phyloP scores from a whole-genome alignment of 2,888 invertebrate species.

The Drosophila mercatorum region DNA sequence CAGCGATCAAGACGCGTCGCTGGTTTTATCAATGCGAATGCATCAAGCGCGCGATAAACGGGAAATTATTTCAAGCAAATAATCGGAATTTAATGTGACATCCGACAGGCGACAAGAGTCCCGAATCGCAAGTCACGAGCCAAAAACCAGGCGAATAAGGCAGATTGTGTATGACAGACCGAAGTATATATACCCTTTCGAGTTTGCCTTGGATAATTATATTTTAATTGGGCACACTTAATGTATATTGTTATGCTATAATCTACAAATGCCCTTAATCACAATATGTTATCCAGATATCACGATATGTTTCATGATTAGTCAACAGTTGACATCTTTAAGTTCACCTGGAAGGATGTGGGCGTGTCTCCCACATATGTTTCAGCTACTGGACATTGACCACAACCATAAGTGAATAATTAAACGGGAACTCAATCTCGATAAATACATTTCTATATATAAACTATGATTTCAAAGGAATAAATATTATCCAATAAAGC shows the following conservation, averaged over 20 bases:
- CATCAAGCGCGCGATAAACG: conserved; percentile 61
- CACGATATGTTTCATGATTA: no score
- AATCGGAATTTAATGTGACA: conserved; percentile 79
- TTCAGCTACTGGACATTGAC: not conserved
- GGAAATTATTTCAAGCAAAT: conserved; percentile 78
- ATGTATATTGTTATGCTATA: not conserved
- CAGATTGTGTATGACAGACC: not conserved
- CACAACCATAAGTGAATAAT: not conserved
- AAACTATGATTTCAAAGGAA: not conserved
- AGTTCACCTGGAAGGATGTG: not conserved
- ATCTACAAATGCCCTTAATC: not conserved
- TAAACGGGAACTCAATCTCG: not conserved
- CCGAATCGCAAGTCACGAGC: conserved; percentile 25
- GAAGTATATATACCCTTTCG: conserved; percentile 6
- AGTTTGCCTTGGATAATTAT: not conserved
- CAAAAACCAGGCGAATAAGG: conserved; percentile 25
- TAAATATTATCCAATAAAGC: conserved; percentile 6
- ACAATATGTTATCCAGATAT: no score
- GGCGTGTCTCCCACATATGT: not conserved
- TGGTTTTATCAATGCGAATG: conserved; percentile 48
- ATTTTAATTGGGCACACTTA: no score
- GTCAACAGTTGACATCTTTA: no score
- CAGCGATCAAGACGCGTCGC: conserved; percentile 51
- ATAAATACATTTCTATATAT: not conserved
- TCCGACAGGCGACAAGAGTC: conserved; percentile 65